Evolutionary conservation across 2,113 vertebrate species (phyloP).

Genomic region (Tachycineta bicolor): DNA sequence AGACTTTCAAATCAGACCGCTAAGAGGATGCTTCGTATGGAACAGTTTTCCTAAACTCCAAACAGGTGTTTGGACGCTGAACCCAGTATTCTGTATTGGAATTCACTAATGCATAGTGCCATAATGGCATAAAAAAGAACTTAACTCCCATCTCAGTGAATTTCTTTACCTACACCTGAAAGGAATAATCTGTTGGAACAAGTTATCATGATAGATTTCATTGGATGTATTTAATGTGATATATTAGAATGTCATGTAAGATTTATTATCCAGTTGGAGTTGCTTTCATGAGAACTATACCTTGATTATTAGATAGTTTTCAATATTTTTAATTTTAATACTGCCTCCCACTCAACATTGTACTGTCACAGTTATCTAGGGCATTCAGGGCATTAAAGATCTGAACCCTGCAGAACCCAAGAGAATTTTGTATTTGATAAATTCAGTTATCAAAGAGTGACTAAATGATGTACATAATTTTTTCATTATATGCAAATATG

Average conservation of each 20-base stretch:
- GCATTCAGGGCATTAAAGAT: background rate
- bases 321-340: background rate
- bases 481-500: slow-evolving; percentile 44
- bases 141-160: background rate
- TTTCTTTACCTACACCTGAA: background rate
- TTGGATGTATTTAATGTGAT: background rate
- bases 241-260: background rate
- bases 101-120: background rate
- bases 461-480: slow-evolving; percentile 23
- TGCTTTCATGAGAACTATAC: background rate
- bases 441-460: background rate
- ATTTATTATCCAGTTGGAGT: background rate
- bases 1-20: background rate
- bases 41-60: background rate
- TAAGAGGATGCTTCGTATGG: background rate
- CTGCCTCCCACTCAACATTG: background rate
- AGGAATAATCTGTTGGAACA: background rate
- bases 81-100: background rate
- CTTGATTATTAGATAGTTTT: background rate
- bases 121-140: background rate
- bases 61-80: background rate
- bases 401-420: slow-evolving; percentile 4
- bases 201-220: background rate
- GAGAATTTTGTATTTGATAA: slow-evolving; percentile 20
- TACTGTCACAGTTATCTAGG: background rate